Base-by-base conservation (phyloP, 1,140 invertebrate genomes). In the Yoshiicerus persimilis region DNA sequence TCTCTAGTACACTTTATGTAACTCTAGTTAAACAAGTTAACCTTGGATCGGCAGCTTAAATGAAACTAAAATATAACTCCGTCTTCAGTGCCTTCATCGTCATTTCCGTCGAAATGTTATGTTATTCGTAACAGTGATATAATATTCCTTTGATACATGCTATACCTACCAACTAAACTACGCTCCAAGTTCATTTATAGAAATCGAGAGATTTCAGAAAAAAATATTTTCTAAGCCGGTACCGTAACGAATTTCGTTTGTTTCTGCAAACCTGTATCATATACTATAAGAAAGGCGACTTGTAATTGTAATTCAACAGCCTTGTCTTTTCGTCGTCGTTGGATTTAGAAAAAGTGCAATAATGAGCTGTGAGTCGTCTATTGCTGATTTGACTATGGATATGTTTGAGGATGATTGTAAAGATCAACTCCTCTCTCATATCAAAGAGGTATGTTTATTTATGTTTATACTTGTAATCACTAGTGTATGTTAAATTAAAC, bases 281-380 rank as follows among this genome's bases (percentile, higher is more conserved):
- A 80, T 9, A 30, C 32, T 10, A 64, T n/a, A 23, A 64, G 56
- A 64, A 64, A 66, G 13, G n/a, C n/a, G n/a, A n/a, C n/a, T n/a
- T n/a, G n/a, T n/a, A n/a, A n/a, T n/a, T n/a, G 41, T 20, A 47
- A 56, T 56, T 56, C n/a, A 80, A 16, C 16, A 34, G 23, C 34
- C 30, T 80, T 38, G 34, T 36, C 75, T 34, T 80, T 27, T 70
- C 64, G 64, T 27, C 75, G 32, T 34, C 75, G 75, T 80, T 80
- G 75, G 32, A 80, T 80, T 36, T 36, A 80, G 66, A 70, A 80
- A 84, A 47, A 47, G 41, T 47, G 83, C 83, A 84, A 88, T 86
- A 88, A 88, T 88, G 87, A 88, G 87, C 30, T 88, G 87, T 47
- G 84, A 86, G 32, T 88, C 87, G 23, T 88, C 87, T 30, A 88